Evolutionary conservation across 2,888 invertebrate genomes (phyloP).

Genomic region (Lepetodrilus schrolli): DNA sequence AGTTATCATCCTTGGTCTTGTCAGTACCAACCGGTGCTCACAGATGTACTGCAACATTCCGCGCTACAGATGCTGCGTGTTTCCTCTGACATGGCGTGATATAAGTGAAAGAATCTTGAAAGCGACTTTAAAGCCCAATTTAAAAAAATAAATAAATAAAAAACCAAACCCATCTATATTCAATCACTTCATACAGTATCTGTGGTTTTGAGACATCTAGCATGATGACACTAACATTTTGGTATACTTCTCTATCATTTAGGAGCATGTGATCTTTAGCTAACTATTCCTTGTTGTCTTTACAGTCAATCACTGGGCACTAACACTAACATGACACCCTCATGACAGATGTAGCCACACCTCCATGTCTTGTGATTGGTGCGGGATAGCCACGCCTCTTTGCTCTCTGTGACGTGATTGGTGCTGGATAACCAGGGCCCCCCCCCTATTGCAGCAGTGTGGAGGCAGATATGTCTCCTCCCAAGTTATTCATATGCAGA

Average conservation of each 20-base stretch:
- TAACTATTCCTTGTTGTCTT: slow-evolving; percentile 21
- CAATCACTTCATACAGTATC: no score
- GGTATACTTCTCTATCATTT: not conserved
- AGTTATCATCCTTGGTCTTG: no score
- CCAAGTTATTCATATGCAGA: not conserved
- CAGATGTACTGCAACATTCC: no score
- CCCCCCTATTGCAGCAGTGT: not conserved
- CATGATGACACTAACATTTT: not conserved
- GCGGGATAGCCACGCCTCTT: not conserved
- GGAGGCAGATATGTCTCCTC: not conserved
- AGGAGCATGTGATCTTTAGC: not conserved
- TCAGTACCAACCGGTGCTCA: no score
- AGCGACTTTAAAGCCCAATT: no score
- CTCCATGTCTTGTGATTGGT: slow-evolving; percentile 2
- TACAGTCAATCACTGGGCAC: slow-evolving; percentile 23
- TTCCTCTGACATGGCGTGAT: no score
- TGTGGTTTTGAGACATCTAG: not conserved
- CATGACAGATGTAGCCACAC: slow-evolving; percentile 6
- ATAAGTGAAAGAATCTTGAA: no score
- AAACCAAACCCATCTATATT: no score
- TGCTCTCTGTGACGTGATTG: slow-evolving; percentile 1
- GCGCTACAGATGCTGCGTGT: no score
- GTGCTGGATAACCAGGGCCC: not conserved
- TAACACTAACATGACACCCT: slow-evolving; percentile 21
- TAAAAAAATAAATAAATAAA: no score